These are phyloP conservation scores for Volucella zonaria DNA, from an alignment of 2,888 invertebrate species.

Conservation along the genomic window DNA sequence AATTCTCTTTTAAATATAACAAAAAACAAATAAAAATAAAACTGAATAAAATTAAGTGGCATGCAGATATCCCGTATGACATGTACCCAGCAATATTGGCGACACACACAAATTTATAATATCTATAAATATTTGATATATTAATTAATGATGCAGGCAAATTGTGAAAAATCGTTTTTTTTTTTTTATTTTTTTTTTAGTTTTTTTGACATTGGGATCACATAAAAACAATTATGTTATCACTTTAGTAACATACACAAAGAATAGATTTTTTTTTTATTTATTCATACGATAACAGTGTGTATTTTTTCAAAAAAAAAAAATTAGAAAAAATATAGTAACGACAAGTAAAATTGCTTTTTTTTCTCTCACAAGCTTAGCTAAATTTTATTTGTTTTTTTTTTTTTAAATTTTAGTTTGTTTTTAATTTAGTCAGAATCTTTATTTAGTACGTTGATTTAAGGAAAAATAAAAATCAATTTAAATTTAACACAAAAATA, in stretches of 20 bases:
- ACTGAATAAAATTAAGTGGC: conserved; percentile 41
- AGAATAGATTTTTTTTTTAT: conserved; percentile 44
- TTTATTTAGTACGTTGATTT: conserved; percentile 59
- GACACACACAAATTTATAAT: conserved; percentile 72
- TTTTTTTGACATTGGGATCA: conserved; percentile 62
- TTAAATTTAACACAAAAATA: not conserved
- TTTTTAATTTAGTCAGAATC: conserved; percentile 14
- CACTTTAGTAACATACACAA: conserved; percentile 63
- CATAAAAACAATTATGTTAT: conserved; percentile 63
- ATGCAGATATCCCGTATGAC: conserved; percentile 77
- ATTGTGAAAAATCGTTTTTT: conserved; percentile 48
- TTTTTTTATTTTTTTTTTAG: conserved; percentile 21
- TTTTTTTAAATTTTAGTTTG: conserved; percentile 1
- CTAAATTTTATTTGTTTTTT: conserved; percentile 9
- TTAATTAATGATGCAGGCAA: conserved; percentile 73
- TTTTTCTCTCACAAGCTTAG: conserved; percentile 38
- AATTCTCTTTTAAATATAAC: conserved; percentile 10
- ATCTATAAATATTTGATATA: conserved; percentile 66
- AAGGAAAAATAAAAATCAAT: not conserved
- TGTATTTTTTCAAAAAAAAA: conserved; percentile 27
- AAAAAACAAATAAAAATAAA: conserved; percentile 5
- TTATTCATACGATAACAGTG: conserved; percentile 32
- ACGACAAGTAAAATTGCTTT: conserved; percentile 43
- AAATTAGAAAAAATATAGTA: conserved; percentile 29
- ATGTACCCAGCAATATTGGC: conserved; percentile 77